Conservation (phyloP, 2,888 invertebrate species). For the Melinopterus prodromus region DNA sequence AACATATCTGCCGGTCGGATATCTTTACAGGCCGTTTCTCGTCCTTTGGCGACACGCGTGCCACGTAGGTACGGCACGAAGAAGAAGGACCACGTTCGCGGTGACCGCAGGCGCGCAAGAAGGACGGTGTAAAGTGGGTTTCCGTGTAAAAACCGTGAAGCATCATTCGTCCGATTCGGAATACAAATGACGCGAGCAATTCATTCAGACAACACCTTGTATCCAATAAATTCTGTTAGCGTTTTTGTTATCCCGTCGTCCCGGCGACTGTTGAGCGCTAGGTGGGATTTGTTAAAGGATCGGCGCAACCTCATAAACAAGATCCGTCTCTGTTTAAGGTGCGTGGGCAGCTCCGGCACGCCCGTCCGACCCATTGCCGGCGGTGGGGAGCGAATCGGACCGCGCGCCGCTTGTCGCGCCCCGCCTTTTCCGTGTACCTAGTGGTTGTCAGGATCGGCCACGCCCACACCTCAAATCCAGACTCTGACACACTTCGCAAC, state of each 20-base stretch:
- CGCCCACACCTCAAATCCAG: constrained; percentile 41
- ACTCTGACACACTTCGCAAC: constrained; percentile 54
- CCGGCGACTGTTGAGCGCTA: constrained; percentile 47
- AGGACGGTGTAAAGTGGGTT: constrained; percentile 60
- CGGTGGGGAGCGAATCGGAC: constrained; percentile 53
- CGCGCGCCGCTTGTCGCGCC: constrained; percentile 40
- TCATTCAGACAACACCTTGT: constrained; percentile 63
- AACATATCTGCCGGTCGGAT: constrained; percentile 58
- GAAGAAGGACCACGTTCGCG: constrained; percentile 10
- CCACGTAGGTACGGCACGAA: not conserved
- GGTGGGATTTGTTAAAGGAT: constrained; percentile 61
- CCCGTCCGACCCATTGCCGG: constrained; percentile 39
- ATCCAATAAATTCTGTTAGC: constrained; percentile 63
- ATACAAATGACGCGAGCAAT: constrained; percentile 62
- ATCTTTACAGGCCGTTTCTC: constrained; percentile 53
- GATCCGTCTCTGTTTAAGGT: constrained; percentile 54
- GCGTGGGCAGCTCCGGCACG: constrained; percentile 44
- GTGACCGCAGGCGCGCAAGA: constrained; percentile 45
- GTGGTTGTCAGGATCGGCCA: constrained; percentile 51
- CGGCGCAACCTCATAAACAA: constrained; percentile 62
- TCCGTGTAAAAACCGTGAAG: constrained; percentile 61
- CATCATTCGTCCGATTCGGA: constrained; percentile 62
- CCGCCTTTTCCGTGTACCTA: constrained; percentile 56
- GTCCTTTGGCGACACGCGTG: constrained; percentile 25
- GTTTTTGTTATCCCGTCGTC: constrained; percentile 53